Evolutionary conservation across 1,140 invertebrate species (phyloP).

Genomic region (Heliothis subflexa): DNA sequence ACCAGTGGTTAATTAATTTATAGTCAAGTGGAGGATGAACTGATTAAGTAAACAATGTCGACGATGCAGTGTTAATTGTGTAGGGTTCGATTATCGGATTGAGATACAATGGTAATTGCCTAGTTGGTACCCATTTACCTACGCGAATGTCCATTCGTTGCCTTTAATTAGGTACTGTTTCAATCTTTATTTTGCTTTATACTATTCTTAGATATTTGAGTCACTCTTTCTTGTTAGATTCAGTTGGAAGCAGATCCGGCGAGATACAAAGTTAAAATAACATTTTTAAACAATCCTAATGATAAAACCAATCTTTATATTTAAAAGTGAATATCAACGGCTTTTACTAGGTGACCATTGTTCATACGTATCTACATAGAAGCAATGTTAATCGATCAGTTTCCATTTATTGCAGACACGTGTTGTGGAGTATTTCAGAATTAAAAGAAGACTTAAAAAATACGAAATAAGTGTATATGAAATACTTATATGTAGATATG

Average conservation of each 20-base stretch:
- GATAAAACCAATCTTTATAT: no score
- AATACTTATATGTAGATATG: background rate
- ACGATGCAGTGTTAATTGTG: constrained; percentile 65
- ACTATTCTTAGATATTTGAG: constrained; percentile 14
- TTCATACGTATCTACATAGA: no score
- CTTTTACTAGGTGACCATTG: no score
- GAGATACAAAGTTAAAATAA: no score
- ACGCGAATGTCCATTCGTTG: constrained; percentile 45
- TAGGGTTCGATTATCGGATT: constrained; percentile 54
- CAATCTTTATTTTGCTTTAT: constrained; percentile 30
- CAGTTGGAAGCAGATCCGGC: background rate
- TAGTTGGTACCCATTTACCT: constrained; percentile 49
- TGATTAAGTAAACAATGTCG: constrained; percentile 73
- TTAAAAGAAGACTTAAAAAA: no score
- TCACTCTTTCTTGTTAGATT: background rate
- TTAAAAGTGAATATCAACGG: no score
- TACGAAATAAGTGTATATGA: no score
- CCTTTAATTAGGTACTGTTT: constrained; percentile 47
- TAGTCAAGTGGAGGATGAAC: constrained; percentile 64
- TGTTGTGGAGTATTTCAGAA: no score
- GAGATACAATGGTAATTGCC: constrained; percentile 54
- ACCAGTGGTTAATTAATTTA: constrained; percentile 68
- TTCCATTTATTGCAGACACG: no score
- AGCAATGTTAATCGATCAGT: no score
- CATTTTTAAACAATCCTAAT: no score